Conservation (phyloP, 2,113 vertebrate genomes). For the Amazona vittata region DNA sequence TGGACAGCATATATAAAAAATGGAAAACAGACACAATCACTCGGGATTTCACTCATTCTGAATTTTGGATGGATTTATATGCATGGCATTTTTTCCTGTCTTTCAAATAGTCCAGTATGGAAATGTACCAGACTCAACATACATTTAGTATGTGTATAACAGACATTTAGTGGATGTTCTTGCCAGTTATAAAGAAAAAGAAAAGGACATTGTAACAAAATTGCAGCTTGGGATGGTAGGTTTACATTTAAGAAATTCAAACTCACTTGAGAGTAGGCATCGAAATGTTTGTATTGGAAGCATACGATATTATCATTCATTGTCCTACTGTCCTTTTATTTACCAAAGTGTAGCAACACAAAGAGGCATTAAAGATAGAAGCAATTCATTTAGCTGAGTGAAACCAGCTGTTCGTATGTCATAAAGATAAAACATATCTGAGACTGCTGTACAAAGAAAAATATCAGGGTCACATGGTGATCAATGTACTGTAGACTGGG, state of each 20-base stretch:
- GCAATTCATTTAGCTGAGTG: neutral
- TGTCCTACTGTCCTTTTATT: neutral
- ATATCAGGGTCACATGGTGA: neutral
- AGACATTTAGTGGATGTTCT: neutral
- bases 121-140: neutral
- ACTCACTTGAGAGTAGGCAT: neutral
- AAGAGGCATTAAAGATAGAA: neutral
- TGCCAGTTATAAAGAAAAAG: neutral
- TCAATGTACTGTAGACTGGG: neutral
- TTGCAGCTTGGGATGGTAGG: neutral
- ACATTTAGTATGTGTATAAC: neutral
- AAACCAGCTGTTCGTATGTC: neutral
- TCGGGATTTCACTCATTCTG: neutral
- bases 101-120: neutral
- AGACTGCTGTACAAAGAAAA: neutral
- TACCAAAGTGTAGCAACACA: neutral
- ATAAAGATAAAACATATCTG: neutral
- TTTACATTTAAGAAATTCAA: neutral
- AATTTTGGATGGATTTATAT: neutral
- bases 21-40: neutral
- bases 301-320: neutral
- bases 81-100: neutral
- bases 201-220: neutral
- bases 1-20: neutral
- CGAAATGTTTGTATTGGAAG: neutral